phyloP scores from a whole-genome alignment of 2,888 invertebrate genomes.

The Hydraecia micacea region DNA sequence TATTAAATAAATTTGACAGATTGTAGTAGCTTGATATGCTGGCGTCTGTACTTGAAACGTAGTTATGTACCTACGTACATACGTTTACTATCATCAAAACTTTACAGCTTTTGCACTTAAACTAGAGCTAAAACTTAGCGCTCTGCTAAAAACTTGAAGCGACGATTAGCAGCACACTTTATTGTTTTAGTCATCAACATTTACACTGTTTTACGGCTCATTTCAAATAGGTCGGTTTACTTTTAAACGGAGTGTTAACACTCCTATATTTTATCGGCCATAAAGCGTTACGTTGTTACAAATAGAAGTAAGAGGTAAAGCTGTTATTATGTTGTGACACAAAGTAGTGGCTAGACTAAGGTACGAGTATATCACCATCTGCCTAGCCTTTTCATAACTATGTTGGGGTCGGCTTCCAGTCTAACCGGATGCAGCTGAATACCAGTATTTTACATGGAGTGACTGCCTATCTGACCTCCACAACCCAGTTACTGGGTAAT shows the following conservation, averaged over 20 bases:
- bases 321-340: constrained; percentile 2
- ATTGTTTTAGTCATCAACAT: constrained; percentile 54
- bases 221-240: constrained; percentile 37
- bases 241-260: constrained; percentile 38
- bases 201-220: constrained; percentile 45
- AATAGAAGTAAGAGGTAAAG: constrained; percentile 16
- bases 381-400: too few relatives aligned
- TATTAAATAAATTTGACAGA: too few relatives aligned
- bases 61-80: neutral
- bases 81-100: neutral
- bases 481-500: too few relatives aligned
- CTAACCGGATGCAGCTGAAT: too few relatives aligned
- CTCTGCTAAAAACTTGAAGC: constrained; percentile 29
- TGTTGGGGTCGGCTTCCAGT: too few relatives aligned
- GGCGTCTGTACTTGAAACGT: too few relatives aligned
- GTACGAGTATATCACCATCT: neutral
- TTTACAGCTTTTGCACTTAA: constrained; percentile 27
- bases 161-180: constrained; percentile 46
- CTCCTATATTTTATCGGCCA: constrained; percentile 36
- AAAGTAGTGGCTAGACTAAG: neutral
- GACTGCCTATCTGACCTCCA: too few relatives aligned
- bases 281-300: constrained; percentile 41
- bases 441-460: too few relatives aligned
- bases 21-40: too few relatives aligned
- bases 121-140: constrained; percentile 36